These are phyloP conservation scores for Pristionchus arcanus DNA, from an alignment of 2,888 invertebrate genomes.

Conservation along the genomic window DNA sequence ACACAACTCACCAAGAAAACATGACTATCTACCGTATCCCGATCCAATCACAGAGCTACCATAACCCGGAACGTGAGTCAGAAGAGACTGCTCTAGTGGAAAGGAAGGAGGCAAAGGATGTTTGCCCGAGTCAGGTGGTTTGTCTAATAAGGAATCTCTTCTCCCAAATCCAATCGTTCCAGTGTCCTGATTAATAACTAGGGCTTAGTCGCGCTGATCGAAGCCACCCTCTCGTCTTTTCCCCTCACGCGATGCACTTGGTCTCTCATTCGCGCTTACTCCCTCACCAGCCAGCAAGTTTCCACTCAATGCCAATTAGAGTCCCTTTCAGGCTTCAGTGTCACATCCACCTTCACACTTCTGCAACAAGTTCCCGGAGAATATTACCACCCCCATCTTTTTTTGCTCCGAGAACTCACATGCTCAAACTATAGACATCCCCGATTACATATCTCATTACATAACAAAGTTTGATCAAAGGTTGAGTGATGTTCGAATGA, in stretches of 20 bases:
- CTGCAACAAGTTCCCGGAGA: background rate
- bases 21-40: background rate
- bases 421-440: background rate
- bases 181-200: background rate
- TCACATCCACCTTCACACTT: constrained; percentile 12
- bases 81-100: background rate
- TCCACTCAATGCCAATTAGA: constrained; percentile 23
- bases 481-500: background rate
- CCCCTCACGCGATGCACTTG: background rate
- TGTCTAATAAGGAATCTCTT: constrained; percentile 9
- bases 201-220: constrained; percentile 19
- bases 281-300: background rate
- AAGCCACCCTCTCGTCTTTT: background rate
- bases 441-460: background rate
- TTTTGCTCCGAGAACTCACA: background rate
- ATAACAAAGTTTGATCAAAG: background rate
- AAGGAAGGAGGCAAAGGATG: background rate
- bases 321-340: constrained; percentile 13
- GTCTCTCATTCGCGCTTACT: background rate
- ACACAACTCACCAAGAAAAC: background rate
- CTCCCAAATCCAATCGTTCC: constrained; percentile 7
- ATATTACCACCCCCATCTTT: background rate
- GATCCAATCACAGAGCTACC: background rate
- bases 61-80: background rate
- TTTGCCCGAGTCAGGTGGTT: background rate